These are phyloP conservation scores for Cenopis cana DNA, from an alignment of 2,888 invertebrate genomes.

Conservation along the genomic window DNA sequence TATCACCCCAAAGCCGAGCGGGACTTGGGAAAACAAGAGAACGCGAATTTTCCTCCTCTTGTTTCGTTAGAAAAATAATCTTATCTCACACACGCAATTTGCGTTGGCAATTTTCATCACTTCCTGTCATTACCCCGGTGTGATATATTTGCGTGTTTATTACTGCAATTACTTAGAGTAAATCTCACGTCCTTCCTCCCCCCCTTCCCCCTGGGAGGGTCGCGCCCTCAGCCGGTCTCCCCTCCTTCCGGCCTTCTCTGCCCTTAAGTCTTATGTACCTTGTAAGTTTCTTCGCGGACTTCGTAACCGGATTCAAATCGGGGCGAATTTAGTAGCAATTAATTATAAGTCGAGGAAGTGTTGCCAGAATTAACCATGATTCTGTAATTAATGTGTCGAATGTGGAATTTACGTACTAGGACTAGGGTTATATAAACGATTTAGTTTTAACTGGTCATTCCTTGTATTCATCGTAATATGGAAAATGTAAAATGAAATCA, in stretches of 20 bases:
- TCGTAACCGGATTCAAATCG: slow-evolving; percentile 84
- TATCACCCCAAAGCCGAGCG: slow-evolving; percentile 23
- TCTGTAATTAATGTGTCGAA: slow-evolving; percentile 67
- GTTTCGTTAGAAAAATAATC: slow-evolving; percentile 74
- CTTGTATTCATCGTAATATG: background rate
- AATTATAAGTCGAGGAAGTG: slow-evolving; percentile 81
- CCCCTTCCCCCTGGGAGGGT: slow-evolving; percentile 69
- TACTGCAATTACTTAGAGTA: slow-evolving; percentile 86
- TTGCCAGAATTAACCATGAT: slow-evolving; percentile 74
- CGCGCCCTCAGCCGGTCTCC: slow-evolving; percentile 81
- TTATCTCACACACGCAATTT: slow-evolving; percentile 86
- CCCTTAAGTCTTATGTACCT: slow-evolving; percentile 85
- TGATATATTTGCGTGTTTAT: slow-evolving; percentile 86
- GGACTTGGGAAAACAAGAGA: slow-evolving; percentile 56
- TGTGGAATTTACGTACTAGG: background rate
- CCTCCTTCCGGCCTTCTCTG: slow-evolving; percentile 83
- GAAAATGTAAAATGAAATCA: no score
- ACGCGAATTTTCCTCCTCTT: slow-evolving; percentile 54
- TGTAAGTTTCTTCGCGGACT: slow-evolving; percentile 85
- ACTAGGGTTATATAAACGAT: no score
- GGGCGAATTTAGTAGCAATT: slow-evolving; percentile 85
- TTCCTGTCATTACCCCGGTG: slow-evolving; percentile 84
- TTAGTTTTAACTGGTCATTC: background rate
- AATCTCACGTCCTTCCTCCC: slow-evolving; percentile 85
- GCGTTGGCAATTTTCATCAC: slow-evolving; percentile 81